Percentiles rank a stretch among this genome's conserved stretches.
Evolutionary conservation across 2,888 invertebrate genomes (phyloP).

Genomic region (Heliconius erato): DNA sequence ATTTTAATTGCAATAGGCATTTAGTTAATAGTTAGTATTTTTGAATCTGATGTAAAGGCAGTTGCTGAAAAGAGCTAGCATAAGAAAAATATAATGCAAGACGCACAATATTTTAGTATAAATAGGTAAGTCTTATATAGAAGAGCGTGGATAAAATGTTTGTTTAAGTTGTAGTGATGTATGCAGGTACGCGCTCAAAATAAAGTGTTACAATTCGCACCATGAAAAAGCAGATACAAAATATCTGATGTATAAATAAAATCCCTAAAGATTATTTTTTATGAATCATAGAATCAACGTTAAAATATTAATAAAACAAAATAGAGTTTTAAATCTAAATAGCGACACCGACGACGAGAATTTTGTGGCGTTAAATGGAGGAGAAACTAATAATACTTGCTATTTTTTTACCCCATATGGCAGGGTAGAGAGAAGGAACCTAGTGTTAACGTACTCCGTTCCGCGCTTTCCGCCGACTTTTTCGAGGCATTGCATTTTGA

Average conservation of each 20-base stretch:
- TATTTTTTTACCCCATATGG: neutral
- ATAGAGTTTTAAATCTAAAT: too few species aligned
- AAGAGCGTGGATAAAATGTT: neutral
- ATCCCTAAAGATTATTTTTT: neutral
- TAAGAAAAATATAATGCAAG: neutral
- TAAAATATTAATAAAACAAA: neutral
- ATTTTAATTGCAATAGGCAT: too few species aligned
- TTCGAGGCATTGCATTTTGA: too few species aligned
- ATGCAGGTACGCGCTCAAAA: neutral
- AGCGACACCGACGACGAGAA: too few species aligned
- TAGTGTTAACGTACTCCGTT: neutral
- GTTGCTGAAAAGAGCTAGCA: too few species aligned
- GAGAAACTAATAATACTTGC: neutral
- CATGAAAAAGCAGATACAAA: neutral
- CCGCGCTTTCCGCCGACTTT: too few species aligned
- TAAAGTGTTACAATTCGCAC: neutral
- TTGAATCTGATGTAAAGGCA: too few species aligned
- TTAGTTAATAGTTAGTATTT: too few species aligned
- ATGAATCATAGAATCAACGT: neutral
- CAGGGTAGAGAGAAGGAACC: neutral
- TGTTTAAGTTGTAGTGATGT: neutral
- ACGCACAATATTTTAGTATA: neutral
- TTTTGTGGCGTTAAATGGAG: neutral
- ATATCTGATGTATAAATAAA: neutral
- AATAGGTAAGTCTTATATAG: neutral